phyloP scores from a whole-genome alignment of 1,140 invertebrate genomes.

The Globodera rostochiensis region DNA sequence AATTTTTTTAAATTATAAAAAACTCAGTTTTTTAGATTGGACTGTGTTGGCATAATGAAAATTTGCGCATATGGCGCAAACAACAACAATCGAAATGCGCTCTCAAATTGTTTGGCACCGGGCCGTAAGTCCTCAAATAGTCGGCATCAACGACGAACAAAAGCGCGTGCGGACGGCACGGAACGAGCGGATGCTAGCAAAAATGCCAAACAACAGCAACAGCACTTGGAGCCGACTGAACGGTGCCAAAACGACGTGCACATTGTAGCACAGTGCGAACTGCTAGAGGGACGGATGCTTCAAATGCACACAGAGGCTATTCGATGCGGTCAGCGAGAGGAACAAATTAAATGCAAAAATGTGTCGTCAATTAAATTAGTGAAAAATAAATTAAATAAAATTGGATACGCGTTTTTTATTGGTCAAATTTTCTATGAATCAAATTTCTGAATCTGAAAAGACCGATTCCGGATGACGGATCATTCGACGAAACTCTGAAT shows the following conservation, averaged over 20 bases:
- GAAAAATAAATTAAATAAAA: not conserved
- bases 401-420: not conserved
- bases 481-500: slow-evolving; percentile 33
- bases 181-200: slow-evolving; percentile 12
- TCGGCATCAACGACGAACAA: slow-evolving; percentile 16
- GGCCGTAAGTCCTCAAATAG: not conserved
- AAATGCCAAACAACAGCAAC: not conserved
- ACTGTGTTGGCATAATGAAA: slow-evolving; percentile 77
- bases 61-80: slow-evolving; percentile 94
- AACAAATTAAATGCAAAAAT: too few species aligned
- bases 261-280: slow-evolving; percentile 86
- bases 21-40: slow-evolving; percentile 66
- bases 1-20: slow-evolving; percentile 9
- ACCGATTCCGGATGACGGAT: too few species aligned
- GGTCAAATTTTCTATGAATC: not conserved
- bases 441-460: slow-evolving; percentile 8
- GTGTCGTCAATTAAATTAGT: too few species aligned
- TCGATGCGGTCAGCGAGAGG: slow-evolving; percentile 82
- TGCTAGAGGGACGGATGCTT: slow-evolving; percentile 78
- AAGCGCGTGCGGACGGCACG: not conserved
- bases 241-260: slow-evolving; percentile 80
- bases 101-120: not conserved
- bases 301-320: slow-evolving; percentile 90
- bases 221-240: slow-evolving; percentile 26
- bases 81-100: slow-evolving; percentile 75